These are phyloP conservation scores for Graptemys geographica DNA, from an alignment of 2,797 vertebrate species.

Conservation along the genomic window DNA sequence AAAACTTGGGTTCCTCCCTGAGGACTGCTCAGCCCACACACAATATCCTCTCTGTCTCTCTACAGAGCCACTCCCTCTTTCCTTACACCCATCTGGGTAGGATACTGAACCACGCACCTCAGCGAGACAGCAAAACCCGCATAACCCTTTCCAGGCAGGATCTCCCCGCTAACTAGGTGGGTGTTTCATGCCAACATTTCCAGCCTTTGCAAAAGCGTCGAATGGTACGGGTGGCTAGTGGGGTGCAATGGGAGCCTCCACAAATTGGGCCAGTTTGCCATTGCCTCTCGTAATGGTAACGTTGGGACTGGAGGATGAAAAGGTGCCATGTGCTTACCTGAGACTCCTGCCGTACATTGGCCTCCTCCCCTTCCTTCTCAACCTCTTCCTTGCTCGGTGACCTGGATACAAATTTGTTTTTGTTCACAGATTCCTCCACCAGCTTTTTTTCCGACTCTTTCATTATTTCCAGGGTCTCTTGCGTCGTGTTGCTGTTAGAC, in stretches of 20 bases:
- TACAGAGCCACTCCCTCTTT: neutral
- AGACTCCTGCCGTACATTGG: conserved; percentile 86
- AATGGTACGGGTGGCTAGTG: neutral
- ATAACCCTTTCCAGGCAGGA: neutral
- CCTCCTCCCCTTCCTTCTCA: conserved; percentile 91
- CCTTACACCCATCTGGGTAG: neutral
- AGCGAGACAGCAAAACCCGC: neutral
- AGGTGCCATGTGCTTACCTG: conserved; percentile 83
- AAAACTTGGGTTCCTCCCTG: neutral
- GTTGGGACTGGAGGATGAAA: neutral
- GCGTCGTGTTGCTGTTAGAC: conserved; percentile 91
- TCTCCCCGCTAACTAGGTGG: neutral
- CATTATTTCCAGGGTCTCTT: conserved; percentile 91
- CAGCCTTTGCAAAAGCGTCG: neutral
- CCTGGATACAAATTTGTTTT: conserved; percentile 89
- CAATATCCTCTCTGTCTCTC: neutral
- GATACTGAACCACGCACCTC: neutral
- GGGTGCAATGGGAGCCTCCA: neutral
- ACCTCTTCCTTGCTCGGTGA: conserved; percentile 90
- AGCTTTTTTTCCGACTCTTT: conserved; percentile 95
- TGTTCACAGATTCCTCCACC: conserved; percentile 89
- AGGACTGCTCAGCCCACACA: neutral
- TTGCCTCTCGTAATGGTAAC: neutral
- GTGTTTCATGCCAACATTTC: neutral
- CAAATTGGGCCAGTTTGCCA: neutral